Conservation (phyloP, 35 echinoderm and acorn worm genomes). For the Apostichopus parvimensis region DNA sequence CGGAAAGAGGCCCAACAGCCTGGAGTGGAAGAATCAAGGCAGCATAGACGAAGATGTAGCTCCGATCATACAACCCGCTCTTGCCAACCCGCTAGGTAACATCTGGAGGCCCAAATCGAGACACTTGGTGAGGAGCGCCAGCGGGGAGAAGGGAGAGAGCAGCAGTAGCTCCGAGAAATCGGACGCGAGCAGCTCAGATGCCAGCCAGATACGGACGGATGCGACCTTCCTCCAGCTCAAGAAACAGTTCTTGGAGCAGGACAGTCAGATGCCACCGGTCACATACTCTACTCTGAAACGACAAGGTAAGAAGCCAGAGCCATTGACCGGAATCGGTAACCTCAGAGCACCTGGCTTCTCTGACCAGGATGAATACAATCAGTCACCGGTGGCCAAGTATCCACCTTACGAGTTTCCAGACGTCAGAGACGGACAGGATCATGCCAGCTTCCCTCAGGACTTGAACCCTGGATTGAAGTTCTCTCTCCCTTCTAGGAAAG, state of each 20-base stretch:
- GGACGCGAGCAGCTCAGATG: constrained; percentile 44
- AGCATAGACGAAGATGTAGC: constrained; percentile 56
- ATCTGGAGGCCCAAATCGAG: constrained; percentile 88
- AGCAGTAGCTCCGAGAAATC: constrained; percentile 19
- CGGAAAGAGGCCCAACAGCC: constrained; percentile 62
- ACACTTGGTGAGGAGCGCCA: constrained; percentile 55
- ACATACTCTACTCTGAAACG: constrained; percentile 71
- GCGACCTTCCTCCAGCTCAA: constrained; percentile 86
- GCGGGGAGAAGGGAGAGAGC: constrained; percentile 43
- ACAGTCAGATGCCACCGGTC: constrained; percentile 53
- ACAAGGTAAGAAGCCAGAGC: constrained; percentile 80
- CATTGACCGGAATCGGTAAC: constrained; percentile 54
- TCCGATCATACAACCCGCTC: constrained; percentile 71
- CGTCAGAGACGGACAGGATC: constrained; percentile 16
- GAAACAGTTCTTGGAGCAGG: constrained; percentile 84
- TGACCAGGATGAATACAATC: constrained; percentile 84
- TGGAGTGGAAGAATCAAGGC: constrained; percentile 73
- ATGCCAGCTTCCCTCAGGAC: neutral
- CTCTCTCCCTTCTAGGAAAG: neutral
- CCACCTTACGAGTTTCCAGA: constrained; percentile 23
- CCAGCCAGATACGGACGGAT: constrained; percentile 64
- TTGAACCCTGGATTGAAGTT: neutral
- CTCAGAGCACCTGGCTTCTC: constrained; percentile 71
- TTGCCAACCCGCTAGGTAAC: constrained; percentile 79
- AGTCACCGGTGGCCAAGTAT: constrained; percentile 85